Conservation (phyloP, 2,888 invertebrate genomes). For the Ophion ellenae region DNA sequence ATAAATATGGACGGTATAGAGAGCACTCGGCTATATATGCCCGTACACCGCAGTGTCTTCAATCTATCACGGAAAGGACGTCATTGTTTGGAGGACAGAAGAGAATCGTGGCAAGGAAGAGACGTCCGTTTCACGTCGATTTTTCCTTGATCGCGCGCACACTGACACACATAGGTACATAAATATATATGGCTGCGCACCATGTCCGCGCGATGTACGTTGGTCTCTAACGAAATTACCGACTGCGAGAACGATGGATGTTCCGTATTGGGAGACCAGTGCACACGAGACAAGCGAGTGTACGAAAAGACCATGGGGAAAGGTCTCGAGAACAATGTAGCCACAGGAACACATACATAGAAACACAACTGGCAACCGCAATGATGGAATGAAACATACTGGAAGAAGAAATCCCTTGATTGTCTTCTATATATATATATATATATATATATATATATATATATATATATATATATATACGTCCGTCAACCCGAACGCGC, state of each 20-base stretch:
- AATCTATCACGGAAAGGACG: conserved; percentile 41
- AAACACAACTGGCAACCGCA: conserved; percentile 65
- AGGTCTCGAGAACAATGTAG: conserved; percentile 35
- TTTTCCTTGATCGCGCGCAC: conserved; percentile 66
- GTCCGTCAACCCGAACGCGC: conserved; percentile 63
- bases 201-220: conserved; percentile 50
- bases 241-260: conserved; percentile 25
- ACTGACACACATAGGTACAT: neutral
- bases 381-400: conserved; percentile 68
- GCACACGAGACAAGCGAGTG: conserved; percentile 56
- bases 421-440: conserved; percentile 57
- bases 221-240: conserved; percentile 73
- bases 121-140: conserved; percentile 67
- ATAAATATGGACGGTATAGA: conserved; percentile 40
- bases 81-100: conserved; percentile 56
- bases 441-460: conserved; percentile 14
- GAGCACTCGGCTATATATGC: neutral
- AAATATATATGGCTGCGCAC: neutral
- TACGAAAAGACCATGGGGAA: conserved; percentile 46
- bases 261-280: conserved; percentile 15
- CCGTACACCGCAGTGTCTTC: conserved; percentile 26
- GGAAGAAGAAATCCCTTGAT: conserved; percentile 69
- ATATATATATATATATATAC: conserved; percentile 17
- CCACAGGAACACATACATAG: conserved; percentile 2
- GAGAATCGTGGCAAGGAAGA: conserved; percentile 33